A percentile compares a stretch with the other conserved stretches of the same genome.
Evolutionary conservation across 2,113 vertebrate species (phyloP).

Genomic region (Phoenicopterus ruber): DNA sequence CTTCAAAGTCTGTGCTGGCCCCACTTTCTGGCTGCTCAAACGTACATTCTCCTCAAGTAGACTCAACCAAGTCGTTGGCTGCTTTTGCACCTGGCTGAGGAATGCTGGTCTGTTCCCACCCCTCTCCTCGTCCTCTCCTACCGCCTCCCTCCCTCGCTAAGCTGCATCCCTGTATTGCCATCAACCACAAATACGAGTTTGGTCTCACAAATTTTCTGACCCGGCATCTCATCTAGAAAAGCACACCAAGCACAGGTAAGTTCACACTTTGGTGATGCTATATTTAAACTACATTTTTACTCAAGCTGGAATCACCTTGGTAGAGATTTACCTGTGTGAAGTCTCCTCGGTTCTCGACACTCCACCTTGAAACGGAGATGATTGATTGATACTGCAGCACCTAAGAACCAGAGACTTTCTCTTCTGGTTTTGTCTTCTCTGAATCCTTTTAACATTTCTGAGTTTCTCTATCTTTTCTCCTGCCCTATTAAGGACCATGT

Average conservation of each 20-base stretch:
- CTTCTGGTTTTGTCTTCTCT: not conserved
- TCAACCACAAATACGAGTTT: not conserved
- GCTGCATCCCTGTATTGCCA: not conserved
- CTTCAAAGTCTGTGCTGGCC: not conserved
- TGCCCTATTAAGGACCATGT: not conserved
- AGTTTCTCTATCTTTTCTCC: not conserved
- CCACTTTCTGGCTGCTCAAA: not conserved
- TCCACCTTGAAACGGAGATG: not conserved
- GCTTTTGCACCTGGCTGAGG: not conserved
- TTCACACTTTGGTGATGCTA: not conserved
- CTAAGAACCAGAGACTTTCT: not conserved
- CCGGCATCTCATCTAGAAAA: not conserved
- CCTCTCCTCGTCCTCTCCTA: not conserved
- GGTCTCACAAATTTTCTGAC: not conserved
- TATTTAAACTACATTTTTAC: not conserved
- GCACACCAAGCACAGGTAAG: not conserved
- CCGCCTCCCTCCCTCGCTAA: not conserved
- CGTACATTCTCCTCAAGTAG: not conserved
- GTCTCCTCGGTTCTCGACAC: not conserved
- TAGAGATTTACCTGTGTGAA: not conserved
- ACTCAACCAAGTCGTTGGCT: not conserved
- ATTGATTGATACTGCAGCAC: not conserved
- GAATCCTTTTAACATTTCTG: not conserved
- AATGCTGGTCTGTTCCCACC: not conserved
- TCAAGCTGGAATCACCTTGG: not conserved